Base-by-base conservation (phyloP, 2,797 vertebrate species). In the Miichthys miiuy region DNA sequence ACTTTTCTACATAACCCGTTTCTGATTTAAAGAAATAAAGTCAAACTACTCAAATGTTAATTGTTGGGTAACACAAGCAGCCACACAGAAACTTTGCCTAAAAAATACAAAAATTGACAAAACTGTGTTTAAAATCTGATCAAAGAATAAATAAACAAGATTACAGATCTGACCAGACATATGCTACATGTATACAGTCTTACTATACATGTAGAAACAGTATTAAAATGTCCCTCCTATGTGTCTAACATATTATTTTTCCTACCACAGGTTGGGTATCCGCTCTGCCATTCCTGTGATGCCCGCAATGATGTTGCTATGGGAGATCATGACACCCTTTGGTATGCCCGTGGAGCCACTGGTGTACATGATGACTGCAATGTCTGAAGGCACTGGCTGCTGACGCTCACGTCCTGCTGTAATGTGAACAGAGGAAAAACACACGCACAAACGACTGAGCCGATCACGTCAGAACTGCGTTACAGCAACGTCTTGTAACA, bases 291-390 rank as follows among this genome's bases (percentile, higher is more conserved):
- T 97, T 63, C 98, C 98, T 0, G 97, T 96, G 89, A 98, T 95
- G 38, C 96, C 96, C 46, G 98, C 96, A 38, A 99, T 94, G 56
- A 99, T 92, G 92, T 99, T 99, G 86, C 95, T 95, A 21, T 99
- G 98, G 46, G 97, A 98, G 91, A 99, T 98, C 96, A 99, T 96
- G 84, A 98, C 97, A 10, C 97, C 98, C 88, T 99, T 99, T 2
- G 98, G 97, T 30, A 96, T 55, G 50, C 97, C 97, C 0, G 97
- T 99, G 80, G 98, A 98, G 2, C 98, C 97, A 25, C 98, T 99
- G 46, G 98, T 99, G 85, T 98, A 99, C 98, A 99, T 99, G 92
- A 99, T 97, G 73, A 99, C 97, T 0, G 98, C 98, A 0, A 97
- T 94, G 84, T 99, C 98, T 0, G 94, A 95, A 11, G 97, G 93